Percentiles rank a stretch among this genome's conserved stretches.
Conservation (phyloP, 2,113 vertebrate genomes). For the Centropus unirufus region DNA sequence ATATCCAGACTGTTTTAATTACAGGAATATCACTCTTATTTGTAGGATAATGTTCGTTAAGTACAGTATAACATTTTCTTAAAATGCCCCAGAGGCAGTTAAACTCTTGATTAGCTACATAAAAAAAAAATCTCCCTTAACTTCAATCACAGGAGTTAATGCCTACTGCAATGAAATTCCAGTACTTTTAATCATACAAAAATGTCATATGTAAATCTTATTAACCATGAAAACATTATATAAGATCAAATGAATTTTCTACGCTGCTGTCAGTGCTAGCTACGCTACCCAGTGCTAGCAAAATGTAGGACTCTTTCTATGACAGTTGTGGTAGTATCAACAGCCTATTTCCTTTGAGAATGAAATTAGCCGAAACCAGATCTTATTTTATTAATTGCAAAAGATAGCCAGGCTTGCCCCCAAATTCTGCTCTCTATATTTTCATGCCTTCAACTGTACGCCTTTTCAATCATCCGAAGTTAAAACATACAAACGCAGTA, state of each 20-base stretch:
- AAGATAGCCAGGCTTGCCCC: not conserved
- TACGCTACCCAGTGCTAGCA: not conserved
- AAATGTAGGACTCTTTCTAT: not conserved
- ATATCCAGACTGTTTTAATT: conserved; percentile 78
- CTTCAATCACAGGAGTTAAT: conserved; percentile 73
- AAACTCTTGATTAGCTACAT: conserved; percentile 79
- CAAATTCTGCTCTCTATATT: not conserved
- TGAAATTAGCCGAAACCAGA: not conserved
- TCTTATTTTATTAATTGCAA: not conserved
- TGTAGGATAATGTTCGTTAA: conserved; percentile 72
- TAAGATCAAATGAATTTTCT: conserved; percentile 45
- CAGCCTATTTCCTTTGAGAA: not conserved
- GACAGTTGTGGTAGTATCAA: not conserved
- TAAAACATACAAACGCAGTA: not conserved
- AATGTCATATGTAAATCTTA: conserved; percentile 55
- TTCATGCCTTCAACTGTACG: not conserved
- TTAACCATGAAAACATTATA: conserved; percentile 57
- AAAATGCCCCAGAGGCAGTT: conserved; percentile 79
- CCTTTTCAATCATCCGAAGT: not conserved
- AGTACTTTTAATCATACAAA: conserved; percentile 55
- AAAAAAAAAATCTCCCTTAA: conserved; percentile 65
- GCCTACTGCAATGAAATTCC: conserved; percentile 70
- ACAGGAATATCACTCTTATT: conserved; percentile 76
- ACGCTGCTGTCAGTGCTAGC: not conserved
- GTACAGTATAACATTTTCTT: conserved; percentile 76